phyloP scores from a whole-genome alignment of 2,888 invertebrate species.

The Latrodectus hesperus region DNA sequence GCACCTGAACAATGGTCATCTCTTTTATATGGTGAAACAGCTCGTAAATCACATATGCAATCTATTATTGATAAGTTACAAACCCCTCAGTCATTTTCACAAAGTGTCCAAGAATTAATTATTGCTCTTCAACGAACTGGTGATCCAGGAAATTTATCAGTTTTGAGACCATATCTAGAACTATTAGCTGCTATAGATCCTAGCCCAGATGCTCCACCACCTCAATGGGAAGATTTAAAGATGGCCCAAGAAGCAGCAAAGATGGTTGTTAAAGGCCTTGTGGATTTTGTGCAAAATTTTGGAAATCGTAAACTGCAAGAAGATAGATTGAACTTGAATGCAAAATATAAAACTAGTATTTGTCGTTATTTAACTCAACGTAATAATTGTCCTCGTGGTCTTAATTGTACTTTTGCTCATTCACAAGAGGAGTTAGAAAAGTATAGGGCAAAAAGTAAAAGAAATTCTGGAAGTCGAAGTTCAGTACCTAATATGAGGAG shows the following conservation, averaged over 20 bases:
- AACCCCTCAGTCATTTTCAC: constrained; percentile 92
- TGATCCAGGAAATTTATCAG: constrained; percentile 88
- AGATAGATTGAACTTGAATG: constrained; percentile 76
- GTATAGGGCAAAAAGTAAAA: constrained; percentile 74
- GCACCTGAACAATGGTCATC: constrained; percentile 99
- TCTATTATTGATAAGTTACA: constrained; percentile 82
- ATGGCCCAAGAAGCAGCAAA: constrained; percentile 74
- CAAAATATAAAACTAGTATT: constrained; percentile 92
- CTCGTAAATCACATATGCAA: constrained; percentile 98
- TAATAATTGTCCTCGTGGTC: constrained; percentile 89
- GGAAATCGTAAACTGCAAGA: constrained; percentile 78
- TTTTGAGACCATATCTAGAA: constrained; percentile 86
- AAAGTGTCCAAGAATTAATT: constrained; percentile 90
- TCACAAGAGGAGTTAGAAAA: constrained; percentile 92
- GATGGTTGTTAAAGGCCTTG: constrained; percentile 84
- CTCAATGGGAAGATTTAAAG: constrained; percentile 75
- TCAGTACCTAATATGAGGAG: constrained; percentile 22
- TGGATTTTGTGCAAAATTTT: constrained; percentile 85
- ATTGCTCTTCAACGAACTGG: constrained; percentile 91
- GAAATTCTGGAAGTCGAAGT: constrained; percentile 26
- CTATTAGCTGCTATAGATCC: constrained; percentile 90
- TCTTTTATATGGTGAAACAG: constrained; percentile 93
- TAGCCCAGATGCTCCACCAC: constrained; percentile 78
- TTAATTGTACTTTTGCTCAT: constrained; percentile 93
- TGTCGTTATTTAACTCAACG: constrained; percentile 88